phyloP scores from a whole-genome alignment of 2,113 vertebrate genomes.

The Arvicanthis niloticus region DNA sequence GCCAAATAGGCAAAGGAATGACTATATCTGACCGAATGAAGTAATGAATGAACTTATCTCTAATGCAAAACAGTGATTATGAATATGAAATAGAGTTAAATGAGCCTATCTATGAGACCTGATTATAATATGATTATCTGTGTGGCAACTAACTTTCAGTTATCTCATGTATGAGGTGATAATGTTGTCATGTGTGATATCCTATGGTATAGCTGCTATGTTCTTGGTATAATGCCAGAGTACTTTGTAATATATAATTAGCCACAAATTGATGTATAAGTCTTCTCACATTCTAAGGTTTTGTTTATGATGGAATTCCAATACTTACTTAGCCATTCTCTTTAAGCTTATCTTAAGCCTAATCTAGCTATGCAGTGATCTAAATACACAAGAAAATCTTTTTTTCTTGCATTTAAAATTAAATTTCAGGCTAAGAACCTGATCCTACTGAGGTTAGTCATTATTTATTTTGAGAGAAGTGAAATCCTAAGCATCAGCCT shows the following conservation, averaged over 20 bases:
- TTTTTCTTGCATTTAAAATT: constrained; percentile 29
- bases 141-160: neutral
- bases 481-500: neutral
- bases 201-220: neutral
- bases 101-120: neutral
- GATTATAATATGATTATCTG: neutral
- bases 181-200: constrained; percentile 9
- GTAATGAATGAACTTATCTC: neutral
- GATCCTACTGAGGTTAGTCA: neutral
- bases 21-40: constrained; percentile 12
- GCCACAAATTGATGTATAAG: neutral
- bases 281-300: neutral
- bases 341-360: constrained; percentile 29
- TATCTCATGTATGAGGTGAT: neutral
- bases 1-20: neutral
- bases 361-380: neutral
- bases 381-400: constrained; percentile 31
- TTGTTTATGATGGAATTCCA: constrained; percentile 17
- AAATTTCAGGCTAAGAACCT: constrained; percentile 19
- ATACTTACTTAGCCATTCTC: constrained; percentile 27
- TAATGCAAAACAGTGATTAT: neutral
- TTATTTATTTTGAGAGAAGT: constrained; percentile 10
- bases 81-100: neutral
- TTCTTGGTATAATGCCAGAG: neutral
- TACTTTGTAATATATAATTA: constrained; percentile 35